These are phyloP conservation scores for Lagopus leucura DNA, from an alignment of 2,113 vertebrate genomes.

Conservation along the genomic window DNA sequence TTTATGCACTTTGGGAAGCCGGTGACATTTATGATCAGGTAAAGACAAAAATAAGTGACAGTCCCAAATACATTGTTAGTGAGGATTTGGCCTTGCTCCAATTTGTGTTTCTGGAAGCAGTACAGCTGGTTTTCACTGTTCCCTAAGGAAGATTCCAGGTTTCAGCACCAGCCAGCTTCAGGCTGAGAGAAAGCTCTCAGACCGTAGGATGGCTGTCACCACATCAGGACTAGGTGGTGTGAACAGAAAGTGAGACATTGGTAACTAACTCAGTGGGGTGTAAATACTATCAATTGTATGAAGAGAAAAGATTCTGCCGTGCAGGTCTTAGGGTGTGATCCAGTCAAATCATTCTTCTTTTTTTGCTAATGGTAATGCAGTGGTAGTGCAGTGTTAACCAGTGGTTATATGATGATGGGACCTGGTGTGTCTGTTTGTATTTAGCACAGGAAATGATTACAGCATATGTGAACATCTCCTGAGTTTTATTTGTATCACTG, in stretches of 20 bases:
- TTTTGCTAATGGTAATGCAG: neutral
- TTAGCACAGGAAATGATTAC: neutral
- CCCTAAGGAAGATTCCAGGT: neutral
- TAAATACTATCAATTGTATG: neutral
- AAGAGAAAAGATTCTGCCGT: neutral
- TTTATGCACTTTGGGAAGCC: conserved; percentile 95
- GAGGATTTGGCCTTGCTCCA: neutral
- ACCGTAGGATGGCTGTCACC: neutral
- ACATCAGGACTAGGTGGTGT: neutral
- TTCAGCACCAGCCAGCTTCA: neutral
- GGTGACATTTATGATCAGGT: conserved; percentile 94
- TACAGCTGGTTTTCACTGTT: neutral
- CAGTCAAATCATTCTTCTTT: neutral
- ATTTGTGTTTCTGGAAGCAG: neutral
- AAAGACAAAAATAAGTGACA: conserved; percentile 22
- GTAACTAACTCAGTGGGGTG: neutral
- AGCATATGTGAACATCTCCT: neutral
- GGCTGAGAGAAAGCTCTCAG: neutral
- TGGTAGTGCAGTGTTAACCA: neutral
- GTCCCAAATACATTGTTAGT: neutral
- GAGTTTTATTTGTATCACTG: neutral
- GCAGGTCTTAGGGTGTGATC: neutral
- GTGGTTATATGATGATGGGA: neutral
- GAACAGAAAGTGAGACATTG: neutral
- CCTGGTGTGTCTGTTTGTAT: neutral